Conservation (phyloP, 1,140 invertebrate species). For the Thrips palmi region DNA sequence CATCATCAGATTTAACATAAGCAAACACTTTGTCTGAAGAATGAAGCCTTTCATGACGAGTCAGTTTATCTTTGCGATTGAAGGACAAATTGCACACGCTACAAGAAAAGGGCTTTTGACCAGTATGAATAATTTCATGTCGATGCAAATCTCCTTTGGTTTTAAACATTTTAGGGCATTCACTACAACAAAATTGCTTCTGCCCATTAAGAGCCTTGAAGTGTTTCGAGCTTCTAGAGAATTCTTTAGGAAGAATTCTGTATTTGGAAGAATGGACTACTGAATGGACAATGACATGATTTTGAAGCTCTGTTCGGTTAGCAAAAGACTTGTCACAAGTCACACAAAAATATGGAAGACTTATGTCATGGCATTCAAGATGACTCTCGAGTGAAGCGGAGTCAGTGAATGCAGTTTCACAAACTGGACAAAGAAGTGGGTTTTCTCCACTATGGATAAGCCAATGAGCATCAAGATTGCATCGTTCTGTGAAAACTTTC, state of each 20-base stretch:
- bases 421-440: conserved; percentile 31
- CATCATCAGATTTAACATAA: too few species aligned
- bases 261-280: too few species aligned
- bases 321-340: conserved; percentile 21
- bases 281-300: conserved; percentile 17
- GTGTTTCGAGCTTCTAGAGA: conserved; percentile 61
- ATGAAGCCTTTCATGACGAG: conserved; percentile 25
- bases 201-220: conserved; percentile 49
- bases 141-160: conserved; percentile 33
- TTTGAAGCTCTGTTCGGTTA: conserved; percentile 15
- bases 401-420: conserved; percentile 29
- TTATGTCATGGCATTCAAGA: conserved; percentile 32
- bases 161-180: conserved; percentile 47
- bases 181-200: conserved; percentile 32
- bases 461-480: conserved; percentile 15
- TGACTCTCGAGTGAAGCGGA: conserved; percentile 30
- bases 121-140: conserved; percentile 26
- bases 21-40: too few species aligned
- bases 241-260: conserved; percentile 45
- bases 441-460: conserved; percentile 31
- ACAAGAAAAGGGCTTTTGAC: conserved; percentile 21
- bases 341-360: conserved; percentile 31
- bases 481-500: conserved; percentile 13
- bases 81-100: conserved; percentile 18
- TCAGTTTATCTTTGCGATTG: conserved; percentile 16